phyloP scores from a whole-genome alignment of 2,888 invertebrate genomes.

The Vannuccia rotundouncinata region DNA sequence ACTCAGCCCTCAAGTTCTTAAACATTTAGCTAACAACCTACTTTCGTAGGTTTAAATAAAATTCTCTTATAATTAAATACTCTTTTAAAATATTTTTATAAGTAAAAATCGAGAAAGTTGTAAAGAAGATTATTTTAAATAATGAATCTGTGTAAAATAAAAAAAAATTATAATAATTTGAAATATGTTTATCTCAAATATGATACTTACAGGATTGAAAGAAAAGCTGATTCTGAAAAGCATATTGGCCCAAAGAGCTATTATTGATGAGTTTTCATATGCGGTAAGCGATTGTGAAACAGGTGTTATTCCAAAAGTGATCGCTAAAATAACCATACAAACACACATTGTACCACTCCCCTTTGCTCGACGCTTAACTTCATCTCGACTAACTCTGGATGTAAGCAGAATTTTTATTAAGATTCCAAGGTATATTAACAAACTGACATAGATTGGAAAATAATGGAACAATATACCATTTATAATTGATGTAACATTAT shows the following conservation, averaged over 20 bases:
- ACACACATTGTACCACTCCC: background rate
- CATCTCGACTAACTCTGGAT: background rate
- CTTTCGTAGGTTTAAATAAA: no score
- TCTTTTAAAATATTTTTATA: no score
- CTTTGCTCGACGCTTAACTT: background rate
- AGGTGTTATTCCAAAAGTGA: background rate
- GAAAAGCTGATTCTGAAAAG: background rate
- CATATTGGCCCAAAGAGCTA: background rate
- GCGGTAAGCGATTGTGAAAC: background rate
- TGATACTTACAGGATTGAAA: background rate
- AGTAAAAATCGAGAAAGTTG: no score
- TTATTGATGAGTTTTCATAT: background rate
- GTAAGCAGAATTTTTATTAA: background rate
- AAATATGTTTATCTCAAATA: no score
- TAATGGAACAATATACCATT: background rate
- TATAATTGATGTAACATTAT: background rate
- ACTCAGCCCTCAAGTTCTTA: no score
- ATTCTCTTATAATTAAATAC: no score
- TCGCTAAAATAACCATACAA: background rate
- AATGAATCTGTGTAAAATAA: no score
- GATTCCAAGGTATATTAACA: background rate
- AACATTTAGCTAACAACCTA: no score
- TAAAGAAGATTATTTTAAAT: no score
- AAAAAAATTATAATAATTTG: no score
- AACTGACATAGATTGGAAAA: background rate